These are phyloP conservation scores for Chascanopsetta lugubris DNA, from an alignment of 2,113 vertebrate species.

Conservation along the genomic window DNA sequence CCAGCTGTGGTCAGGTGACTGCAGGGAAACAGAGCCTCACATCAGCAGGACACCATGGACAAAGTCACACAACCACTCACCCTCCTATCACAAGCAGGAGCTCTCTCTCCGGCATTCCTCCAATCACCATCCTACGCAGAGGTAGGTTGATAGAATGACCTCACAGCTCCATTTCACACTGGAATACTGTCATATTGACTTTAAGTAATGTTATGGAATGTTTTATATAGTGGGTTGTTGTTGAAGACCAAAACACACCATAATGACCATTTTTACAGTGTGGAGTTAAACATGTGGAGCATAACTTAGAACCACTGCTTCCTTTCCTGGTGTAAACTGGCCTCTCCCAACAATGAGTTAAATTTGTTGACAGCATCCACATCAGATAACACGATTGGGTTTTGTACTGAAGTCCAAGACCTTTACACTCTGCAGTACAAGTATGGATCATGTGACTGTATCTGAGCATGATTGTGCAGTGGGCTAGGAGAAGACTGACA, in stretches of 20 bases:
- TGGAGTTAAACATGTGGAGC: background rate
- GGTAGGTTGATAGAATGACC: no score
- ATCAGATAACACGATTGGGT: background rate
- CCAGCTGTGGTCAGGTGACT: conserved; percentile 57
- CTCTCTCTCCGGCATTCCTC: conserved; percentile 70
- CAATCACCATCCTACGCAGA: conserved; percentile 84
- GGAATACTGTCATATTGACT: no score
- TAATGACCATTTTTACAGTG: no score
- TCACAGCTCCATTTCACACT: no score
- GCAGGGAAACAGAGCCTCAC: conserved; percentile 50
- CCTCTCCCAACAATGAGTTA: background rate
- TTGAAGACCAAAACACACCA: no score
- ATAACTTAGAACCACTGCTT: background rate
- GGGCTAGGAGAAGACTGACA: background rate
- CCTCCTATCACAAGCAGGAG: conserved; percentile 21
- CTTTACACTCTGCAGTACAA: conserved; percentile 5
- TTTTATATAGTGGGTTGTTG: no score
- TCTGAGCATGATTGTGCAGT: background rate
- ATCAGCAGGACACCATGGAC: conserved; percentile 63
- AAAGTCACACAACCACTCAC: conserved; percentile 29
- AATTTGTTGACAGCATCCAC: background rate
- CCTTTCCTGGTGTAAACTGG: background rate
- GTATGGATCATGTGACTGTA: background rate
- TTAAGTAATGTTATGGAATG: background rate
- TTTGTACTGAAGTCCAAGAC: conserved; percentile 1